A percentile compares a stretch with the other conserved stretches of the same genome.
Evolutionary conservation across 2,888 invertebrate genomes (phyloP).

Genomic region (Argyresthia goedartella): DNA sequence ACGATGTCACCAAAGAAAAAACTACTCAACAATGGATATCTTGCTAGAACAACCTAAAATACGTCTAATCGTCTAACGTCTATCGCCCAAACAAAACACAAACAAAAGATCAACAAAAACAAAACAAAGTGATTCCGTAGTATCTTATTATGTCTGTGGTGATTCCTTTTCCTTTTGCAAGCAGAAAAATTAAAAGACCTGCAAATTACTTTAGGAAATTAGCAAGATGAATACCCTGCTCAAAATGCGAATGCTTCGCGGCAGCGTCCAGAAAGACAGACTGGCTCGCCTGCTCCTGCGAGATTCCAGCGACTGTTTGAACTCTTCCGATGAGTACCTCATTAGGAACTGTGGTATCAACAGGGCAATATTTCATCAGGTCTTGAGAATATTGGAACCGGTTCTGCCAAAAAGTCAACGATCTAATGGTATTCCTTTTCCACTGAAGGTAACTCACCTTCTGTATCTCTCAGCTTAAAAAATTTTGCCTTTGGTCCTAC

Average conservation of each 20-base stretch:
- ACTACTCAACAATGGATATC: no score
- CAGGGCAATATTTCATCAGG: slow-evolving; percentile 27
- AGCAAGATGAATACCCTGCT: slow-evolving; percentile 24
- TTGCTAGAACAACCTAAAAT: no score
- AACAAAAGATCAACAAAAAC: no score
- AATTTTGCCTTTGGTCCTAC: no score
- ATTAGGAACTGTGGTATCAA: slow-evolving; percentile 33
- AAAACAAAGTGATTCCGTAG: no score
- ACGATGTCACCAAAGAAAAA: no score
- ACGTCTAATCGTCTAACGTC: no score
- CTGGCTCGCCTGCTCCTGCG: slow-evolving; percentile 24
- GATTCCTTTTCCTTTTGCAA: no score
- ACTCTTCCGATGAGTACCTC: slow-evolving; percentile 33
- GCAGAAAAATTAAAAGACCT: no score
- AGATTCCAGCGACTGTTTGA: slow-evolving; percentile 28
- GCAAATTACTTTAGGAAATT: no score
- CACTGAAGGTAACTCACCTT: slow-evolving; percentile 27
- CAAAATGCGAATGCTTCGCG: slow-evolving; percentile 32
- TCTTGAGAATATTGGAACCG: slow-evolving; percentile 33
- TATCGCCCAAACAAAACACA: no score
- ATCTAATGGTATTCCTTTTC: slow-evolving; percentile 42
- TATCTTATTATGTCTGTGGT: no score
- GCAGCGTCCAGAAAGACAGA: slow-evolving; percentile 29
- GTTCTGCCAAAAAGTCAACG: slow-evolving; percentile 37
- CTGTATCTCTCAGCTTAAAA: not conserved